Conservation (phyloP, 2,888 invertebrate species). For the Nemotelus nigrinus region DNA sequence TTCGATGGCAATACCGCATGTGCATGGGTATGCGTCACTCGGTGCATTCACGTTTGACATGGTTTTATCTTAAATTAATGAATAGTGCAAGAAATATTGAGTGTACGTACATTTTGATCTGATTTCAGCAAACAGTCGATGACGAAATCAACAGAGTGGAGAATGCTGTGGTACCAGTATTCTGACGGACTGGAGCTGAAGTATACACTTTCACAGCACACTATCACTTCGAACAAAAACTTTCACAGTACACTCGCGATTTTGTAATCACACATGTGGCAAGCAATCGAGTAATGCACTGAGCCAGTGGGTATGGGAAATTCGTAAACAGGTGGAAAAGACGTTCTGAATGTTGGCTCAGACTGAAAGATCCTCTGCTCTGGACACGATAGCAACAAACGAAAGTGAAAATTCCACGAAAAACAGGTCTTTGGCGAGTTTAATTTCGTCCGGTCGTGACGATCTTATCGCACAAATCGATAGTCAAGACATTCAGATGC, state of each 20-base stretch:
- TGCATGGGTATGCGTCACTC: too few relatives aligned
- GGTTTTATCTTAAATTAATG: not conserved
- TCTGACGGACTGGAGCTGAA: not conserved
- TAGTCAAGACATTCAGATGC: too few relatives aligned
- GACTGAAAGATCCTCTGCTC: not conserved
- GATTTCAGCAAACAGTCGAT: not conserved
- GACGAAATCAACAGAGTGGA: not conserved
- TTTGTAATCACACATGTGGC: too few relatives aligned
- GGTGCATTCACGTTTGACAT: not conserved
- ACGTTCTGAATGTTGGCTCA: not conserved
- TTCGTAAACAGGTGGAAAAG: slow-evolving; percentile 16
- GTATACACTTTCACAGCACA: not conserved
- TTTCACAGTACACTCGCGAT: not conserved
- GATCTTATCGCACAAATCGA: too few relatives aligned
- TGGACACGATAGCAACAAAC: not conserved
- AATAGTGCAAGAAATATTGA: not conserved
- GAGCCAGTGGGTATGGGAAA: not conserved
- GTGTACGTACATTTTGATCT: slow-evolving; percentile 31
- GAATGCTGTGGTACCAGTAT: not conserved
- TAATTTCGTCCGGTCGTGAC: too few relatives aligned
- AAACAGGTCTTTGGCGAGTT: too few relatives aligned
- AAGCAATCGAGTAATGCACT: not conserved
- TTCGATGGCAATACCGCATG: too few relatives aligned
- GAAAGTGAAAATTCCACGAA: slow-evolving; percentile 20
- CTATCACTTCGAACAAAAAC: not conserved